phyloP scores from a whole-genome alignment of 2,113 vertebrate species.

The Copsychus sechellarum region DNA sequence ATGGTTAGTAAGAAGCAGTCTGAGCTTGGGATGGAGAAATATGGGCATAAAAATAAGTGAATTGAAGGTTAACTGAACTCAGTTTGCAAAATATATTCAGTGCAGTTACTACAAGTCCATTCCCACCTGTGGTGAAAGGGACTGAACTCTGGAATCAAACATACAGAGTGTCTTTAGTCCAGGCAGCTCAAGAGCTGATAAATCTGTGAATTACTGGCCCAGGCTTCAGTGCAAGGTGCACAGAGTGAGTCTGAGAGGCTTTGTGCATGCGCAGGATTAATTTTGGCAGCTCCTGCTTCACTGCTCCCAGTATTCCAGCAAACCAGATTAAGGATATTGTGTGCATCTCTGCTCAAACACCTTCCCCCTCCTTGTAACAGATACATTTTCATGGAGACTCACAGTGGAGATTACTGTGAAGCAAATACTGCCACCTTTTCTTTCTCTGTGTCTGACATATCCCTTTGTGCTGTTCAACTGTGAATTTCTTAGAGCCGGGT shows the following conservation, averaged over 20 bases:
- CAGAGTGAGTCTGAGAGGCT: neutral
- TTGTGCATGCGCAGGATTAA: neutral
- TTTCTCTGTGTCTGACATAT: neutral
- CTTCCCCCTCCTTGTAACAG: neutral
- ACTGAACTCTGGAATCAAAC: neutral
- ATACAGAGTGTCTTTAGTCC: rapidly evolving
- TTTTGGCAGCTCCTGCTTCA: neutral
- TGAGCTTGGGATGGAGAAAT: neutral
- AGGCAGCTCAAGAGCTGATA: neutral
- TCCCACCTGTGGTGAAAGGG: neutral
- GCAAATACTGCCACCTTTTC: neutral
- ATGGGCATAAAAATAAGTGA: neutral
- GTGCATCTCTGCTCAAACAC: neutral
- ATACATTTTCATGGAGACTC: neutral
- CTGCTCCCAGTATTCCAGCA: neutral
- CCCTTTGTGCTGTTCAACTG: neutral
- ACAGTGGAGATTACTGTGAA: neutral
- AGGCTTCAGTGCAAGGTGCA: neutral
- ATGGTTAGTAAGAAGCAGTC: neutral
- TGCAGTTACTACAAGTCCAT: neutral
- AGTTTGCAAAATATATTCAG: neutral
- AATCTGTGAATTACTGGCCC: neutral
- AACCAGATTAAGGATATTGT: neutral
- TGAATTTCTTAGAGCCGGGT: neutral
- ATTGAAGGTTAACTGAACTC: neutral